phyloP scores from a whole-genome alignment of 2,888 invertebrate genomes.

The Ctena decussata region DNA sequence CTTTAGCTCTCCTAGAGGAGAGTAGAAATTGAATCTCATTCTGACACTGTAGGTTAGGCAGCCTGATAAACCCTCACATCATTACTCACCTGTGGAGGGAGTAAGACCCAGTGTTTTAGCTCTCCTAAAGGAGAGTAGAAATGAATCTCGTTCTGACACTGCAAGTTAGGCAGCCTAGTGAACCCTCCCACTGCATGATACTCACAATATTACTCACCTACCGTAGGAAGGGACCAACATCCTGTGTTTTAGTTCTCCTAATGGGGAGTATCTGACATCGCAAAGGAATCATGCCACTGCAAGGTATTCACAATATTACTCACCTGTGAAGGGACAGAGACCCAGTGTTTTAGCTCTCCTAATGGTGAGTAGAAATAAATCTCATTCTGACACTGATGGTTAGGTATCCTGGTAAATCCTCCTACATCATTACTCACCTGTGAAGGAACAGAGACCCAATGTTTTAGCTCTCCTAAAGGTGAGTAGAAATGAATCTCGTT shows the following conservation, averaged over 20 bases:
- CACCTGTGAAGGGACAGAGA: conserved; percentile 84
- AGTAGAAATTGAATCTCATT: conserved; percentile 96
- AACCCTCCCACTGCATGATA: conserved; percentile 95
- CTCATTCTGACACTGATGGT: conserved; percentile 88
- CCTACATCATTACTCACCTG: conserved; percentile 93
- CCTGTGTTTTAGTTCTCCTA: too few relatives aligned
- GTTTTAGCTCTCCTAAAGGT: conserved; percentile 94
- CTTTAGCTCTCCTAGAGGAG: conserved; percentile 94
- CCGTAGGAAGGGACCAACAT: too few relatives aligned
- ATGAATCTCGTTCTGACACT: conserved; percentile 91
- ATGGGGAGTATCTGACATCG: too few relatives aligned
- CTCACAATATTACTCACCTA: too few relatives aligned
- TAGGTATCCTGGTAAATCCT: conserved; percentile 87
- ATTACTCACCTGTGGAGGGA: conserved; percentile 83
- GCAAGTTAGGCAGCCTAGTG: conserved; percentile 81
- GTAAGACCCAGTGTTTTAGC: conserved; percentile 89
- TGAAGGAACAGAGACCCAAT: conserved; percentile 80
- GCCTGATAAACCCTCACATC: conserved; percentile 90
- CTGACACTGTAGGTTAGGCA: conserved; percentile 82
- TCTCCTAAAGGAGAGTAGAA: conserved; percentile 96
- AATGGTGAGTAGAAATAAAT: conserved; percentile 97
- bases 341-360: conserved; percentile 91
- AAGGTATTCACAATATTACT: too few relatives aligned
- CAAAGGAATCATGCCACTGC: too few relatives aligned
- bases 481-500: conserved; percentile 96